These are phyloP conservation scores for Microdon myrmicae DNA, from an alignment of 2,888 invertebrate species.

Conservation along the genomic window DNA sequence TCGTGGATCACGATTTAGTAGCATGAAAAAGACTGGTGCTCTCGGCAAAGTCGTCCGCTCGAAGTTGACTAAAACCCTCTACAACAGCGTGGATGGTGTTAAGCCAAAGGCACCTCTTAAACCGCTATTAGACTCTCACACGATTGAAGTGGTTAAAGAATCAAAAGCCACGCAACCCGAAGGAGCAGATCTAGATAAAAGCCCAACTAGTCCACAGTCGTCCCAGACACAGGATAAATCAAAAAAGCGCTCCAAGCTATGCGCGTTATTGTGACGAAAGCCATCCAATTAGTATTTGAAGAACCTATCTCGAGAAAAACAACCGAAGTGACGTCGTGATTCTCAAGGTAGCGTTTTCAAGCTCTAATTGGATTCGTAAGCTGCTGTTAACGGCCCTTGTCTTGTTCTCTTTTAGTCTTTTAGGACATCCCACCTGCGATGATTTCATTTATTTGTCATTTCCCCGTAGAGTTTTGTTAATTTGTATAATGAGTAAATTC, in stretches of 20 bases:
- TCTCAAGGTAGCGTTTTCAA: conserved; percentile 58
- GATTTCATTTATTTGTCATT: too few relatives aligned
- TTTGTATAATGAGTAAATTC: too few relatives aligned
- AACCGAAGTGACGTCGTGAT: conserved; percentile 18
- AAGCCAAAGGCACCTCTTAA: conserved; percentile 64
- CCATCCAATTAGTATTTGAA: conserved; percentile 65
- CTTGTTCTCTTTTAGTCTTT: too few relatives aligned
- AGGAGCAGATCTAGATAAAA: conserved; percentile 60
- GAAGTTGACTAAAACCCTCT: conserved; percentile 70
- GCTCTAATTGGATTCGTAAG: conserved; percentile 60
- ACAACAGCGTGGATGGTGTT: conserved; percentile 66
- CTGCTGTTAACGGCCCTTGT: too few relatives aligned
- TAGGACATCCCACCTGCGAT: too few relatives aligned
- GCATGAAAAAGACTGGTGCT: conserved; percentile 69
- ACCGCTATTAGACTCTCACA: conserved; percentile 61
- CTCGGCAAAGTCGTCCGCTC: conserved; percentile 70
- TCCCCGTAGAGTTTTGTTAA: too few relatives aligned
- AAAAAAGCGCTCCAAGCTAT: conserved; percentile 67
- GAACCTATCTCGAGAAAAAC: conserved; percentile 54
- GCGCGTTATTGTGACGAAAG: conserved; percentile 67
- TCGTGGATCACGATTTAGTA: conserved; percentile 66
- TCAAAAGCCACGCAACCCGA: conserved; percentile 28
- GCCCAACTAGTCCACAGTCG: conserved; percentile 64
- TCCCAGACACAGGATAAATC: conserved; percentile 59
- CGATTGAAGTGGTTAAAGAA: conserved; percentile 54